Conservation (phyloP, 2,888 invertebrate genomes). For the Phengaris alcon region DNA sequence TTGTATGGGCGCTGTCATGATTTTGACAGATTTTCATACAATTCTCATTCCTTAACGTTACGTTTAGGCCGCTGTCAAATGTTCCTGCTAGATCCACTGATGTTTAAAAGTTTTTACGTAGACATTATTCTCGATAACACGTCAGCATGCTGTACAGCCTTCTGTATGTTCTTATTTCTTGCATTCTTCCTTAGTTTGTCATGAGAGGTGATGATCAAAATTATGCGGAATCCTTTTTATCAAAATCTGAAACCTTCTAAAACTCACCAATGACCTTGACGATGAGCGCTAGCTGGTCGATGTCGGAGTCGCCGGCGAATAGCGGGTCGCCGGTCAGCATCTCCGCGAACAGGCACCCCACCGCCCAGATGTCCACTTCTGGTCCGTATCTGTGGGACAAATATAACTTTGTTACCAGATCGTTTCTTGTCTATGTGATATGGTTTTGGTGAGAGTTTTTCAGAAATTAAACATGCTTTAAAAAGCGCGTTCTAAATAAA, state of each 20-base stretch:
- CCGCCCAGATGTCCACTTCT: slow-evolving; percentile 92
- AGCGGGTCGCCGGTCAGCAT: slow-evolving; percentile 92
- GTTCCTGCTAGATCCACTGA: too few species aligned
- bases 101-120: too few species aligned
- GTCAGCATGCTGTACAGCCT: too few species aligned
- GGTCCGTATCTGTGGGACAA: slow-evolving; percentile 76
- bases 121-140: too few species aligned
- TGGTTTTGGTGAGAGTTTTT: background rate
- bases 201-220: too few species aligned
- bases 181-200: too few species aligned
- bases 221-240: background rate
- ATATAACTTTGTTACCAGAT: background rate
- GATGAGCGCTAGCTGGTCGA: slow-evolving; percentile 91
- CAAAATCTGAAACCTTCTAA: background rate
- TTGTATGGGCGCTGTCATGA: too few species aligned
- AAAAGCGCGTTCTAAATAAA: slow-evolving; percentile 11
- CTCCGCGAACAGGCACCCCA: slow-evolving; percentile 90
- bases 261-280: slow-evolving; percentile 86
- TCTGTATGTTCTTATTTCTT: too few species aligned
- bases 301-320: slow-evolving; percentile 93
- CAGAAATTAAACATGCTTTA: background rate
- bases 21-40: too few species aligned
- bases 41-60: too few species aligned
- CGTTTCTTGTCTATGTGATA: too few species aligned
- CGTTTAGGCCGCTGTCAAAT: too few species aligned